Evolutionary conservation across 1,140 invertebrate species (phyloP), one percentile per base, ranked within the genome.

Genomic region (Drosophila simulans): DNA sequence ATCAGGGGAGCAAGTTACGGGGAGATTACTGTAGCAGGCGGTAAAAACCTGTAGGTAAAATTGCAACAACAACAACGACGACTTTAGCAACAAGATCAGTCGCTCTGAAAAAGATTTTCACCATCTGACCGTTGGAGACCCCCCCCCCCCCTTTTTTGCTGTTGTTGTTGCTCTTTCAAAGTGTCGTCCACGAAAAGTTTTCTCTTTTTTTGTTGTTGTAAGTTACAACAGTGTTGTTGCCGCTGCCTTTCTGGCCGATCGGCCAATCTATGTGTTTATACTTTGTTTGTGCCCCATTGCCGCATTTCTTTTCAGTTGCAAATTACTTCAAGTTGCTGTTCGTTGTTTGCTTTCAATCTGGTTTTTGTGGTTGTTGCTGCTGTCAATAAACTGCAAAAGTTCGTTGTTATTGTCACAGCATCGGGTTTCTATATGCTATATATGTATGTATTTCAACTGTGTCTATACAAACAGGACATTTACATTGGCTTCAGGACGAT

Each of bases 301-400:
- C 70, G 70, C 66, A 82, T 86, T 86, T 82, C 78, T 88, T 88
- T 86, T 76, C 70, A 79, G 75, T 88, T 85, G 82, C 82, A 85
- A 85, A 85, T 85, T 85, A 85, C 81, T 85, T 80, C 74, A 74
- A 78, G 82, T 80, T 81, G 82, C 45, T 77, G 40, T 53, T 64
- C 56, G 59, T 49, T 66, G 52, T 40, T 73, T 59, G 64, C 64
- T 68, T 62, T 66, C 59, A 83, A 83, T 83, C 80, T 71, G 80
- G 80, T 83, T 83, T 81, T 52, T 49, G 46, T 80, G 43, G n/a
- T 51, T 71, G 22, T 68, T 56, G 43, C 46, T 48, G 45, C 15
- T 35, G 49, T 52, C 79, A 86, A 86, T 77, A 86, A 85, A 85
- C 73, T 80, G 81, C 66, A 72, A 71, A 60, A 66, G 49, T 73